Base-by-base conservation (phyloP, 2,113 vertebrate genomes). In the Cariama cristata region DNA sequence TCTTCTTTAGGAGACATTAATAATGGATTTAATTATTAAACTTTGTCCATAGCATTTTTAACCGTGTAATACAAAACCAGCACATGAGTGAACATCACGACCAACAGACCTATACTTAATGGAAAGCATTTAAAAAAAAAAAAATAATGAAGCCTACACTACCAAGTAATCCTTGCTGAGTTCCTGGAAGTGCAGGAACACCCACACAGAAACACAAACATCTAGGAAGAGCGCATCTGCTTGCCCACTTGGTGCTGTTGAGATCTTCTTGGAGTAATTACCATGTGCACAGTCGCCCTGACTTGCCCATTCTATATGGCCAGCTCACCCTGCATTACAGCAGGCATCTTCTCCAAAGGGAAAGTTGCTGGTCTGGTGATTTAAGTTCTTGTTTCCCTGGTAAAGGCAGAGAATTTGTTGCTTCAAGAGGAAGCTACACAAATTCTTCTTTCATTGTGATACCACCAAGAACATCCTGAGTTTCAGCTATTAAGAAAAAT, bases 1-100 rank as follows among this genome's bases (percentile, higher is more conserved):
- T 79, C 73, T 92, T 95, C 90, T 94, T 89, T 47, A 94, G n/a
- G 38, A 91, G 60, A 84, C 40, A 84, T 96, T 89, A 96, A 96
- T 97, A 95, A 97, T 96, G 58, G 86, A 97, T 96, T 94, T 97
- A 96, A 97, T 97, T 97, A 96, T 75, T 94, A 87, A 96, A 94
- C 86, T 69, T 90, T 60, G 86, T 88, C 73, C 83, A 49, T 22
- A 91, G 74, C 66, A 60, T 91, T 96, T 96, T 87, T 81, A 96
- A 96, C 64, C 60, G 62, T 68, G 95, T 96, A 96, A 96, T 50
- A 93, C 79, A 88, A 97, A 94, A 97, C 93, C 95, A 86, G 81
- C 38, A 88, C 88, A 95, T 92, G 79, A 84, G 71, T 71, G 60
- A 97, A 88, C 75, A 80, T 86, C 64, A 81, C 1, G 0, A 69